Conservation (phyloP, 2,888 invertebrate genomes). For the Ischnura elegans region DNA sequence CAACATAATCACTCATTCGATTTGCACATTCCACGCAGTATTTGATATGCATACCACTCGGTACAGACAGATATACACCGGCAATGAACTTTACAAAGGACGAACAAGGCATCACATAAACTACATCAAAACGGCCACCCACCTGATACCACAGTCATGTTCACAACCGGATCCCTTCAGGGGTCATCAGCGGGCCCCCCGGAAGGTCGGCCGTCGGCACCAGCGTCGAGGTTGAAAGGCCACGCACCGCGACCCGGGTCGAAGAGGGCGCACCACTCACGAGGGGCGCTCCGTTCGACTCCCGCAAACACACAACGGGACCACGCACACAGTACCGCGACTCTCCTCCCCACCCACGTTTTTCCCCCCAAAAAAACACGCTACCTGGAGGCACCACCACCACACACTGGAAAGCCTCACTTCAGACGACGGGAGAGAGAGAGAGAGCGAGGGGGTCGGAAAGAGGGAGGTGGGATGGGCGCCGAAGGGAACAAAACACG, state of each 20-base stretch:
- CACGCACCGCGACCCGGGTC: background rate
- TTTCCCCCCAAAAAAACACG: background rate
- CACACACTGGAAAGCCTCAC: background rate
- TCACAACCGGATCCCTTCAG: background rate
- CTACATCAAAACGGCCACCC: background rate
- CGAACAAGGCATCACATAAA: background rate
- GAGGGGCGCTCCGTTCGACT: no score
- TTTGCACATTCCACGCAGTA: background rate
- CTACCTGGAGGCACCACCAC: slow-evolving; percentile 8
- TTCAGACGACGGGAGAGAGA: background rate
- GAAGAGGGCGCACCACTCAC: background rate
- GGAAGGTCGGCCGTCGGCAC: background rate
- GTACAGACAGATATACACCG: background rate
- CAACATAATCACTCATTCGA: background rate
- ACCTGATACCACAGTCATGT: slow-evolving; percentile 67
- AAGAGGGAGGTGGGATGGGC: background rate
- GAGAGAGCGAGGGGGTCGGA: background rate
- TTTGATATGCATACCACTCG: background rate
- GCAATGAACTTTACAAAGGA: background rate
- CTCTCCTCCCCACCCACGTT: background rate
- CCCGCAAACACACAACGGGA: no score
- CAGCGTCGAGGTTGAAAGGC: background rate
- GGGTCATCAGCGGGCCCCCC: slow-evolving; percentile 52
- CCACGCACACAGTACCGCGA: no score
- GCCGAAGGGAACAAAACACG: background rate